Conservation (phyloP, 1,140 invertebrate genomes). For the Neocloeon triangulifer region DNA sequence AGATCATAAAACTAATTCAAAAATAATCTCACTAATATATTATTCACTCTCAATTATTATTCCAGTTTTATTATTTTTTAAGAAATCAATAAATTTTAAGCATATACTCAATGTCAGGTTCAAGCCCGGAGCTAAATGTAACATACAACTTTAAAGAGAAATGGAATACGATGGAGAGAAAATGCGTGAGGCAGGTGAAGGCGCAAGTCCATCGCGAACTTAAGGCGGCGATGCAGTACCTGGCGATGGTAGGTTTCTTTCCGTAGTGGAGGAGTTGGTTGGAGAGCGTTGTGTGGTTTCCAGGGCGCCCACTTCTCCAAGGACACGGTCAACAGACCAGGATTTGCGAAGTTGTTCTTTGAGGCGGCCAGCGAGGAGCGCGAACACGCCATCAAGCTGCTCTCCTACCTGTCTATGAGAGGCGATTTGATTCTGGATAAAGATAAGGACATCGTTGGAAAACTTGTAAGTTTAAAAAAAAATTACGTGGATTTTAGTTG, state of each 20-base stretch:
- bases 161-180: too few relatives aligned
- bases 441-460: conserved; percentile 32
- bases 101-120: too few relatives aligned
- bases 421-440: conserved; percentile 59
- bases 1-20: too few relatives aligned
- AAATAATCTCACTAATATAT: too few relatives aligned
- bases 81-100: too few relatives aligned
- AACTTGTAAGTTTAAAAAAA: conserved; percentile 26
- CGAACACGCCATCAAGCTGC: conserved; percentile 71
- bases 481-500: conserved; percentile 4
- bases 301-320: conserved; percentile 60
- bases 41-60: too few relatives aligned
- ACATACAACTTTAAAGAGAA: too few relatives aligned
- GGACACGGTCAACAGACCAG: conserved; percentile 56
- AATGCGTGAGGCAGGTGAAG: too few relatives aligned
- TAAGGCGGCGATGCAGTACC: conserved; percentile 51
- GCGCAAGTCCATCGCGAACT: conserved; percentile 55
- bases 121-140: too few relatives aligned
- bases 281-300: background rate
- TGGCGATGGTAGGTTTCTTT: conserved; percentile 40
- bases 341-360: conserved; percentile 75
- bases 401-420: conserved; percentile 75
- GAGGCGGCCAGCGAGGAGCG: conserved; percentile 68
- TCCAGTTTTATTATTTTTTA: too few relatives aligned
- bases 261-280: background rate